phyloP scores from a whole-genome alignment of 2,113 vertebrate genomes.

The Antidorcas marsupialis region DNA sequence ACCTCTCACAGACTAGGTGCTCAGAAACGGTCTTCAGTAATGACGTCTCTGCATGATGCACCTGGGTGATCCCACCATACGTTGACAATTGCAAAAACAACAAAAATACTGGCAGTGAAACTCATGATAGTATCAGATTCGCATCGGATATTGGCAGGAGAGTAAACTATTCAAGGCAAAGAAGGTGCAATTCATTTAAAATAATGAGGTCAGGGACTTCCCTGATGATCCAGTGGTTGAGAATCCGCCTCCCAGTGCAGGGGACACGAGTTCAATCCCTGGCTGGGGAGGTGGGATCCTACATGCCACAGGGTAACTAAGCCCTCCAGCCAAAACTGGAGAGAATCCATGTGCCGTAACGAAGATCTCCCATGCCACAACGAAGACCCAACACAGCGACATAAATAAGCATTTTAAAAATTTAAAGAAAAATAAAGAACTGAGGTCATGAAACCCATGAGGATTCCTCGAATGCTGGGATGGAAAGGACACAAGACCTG shows the following conservation, averaged over 20 bases:
- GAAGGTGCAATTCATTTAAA: neutral
- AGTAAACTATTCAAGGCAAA: neutral
- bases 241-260: neutral
- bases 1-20: neutral
- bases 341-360: neutral
- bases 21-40: neutral
- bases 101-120: neutral
- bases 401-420: neutral
- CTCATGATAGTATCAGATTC: neutral
- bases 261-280: accelerated
- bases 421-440: neutral
- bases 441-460: too few species aligned
- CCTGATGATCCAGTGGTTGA: neutral
- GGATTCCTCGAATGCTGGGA: accelerated
- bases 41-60: accelerated
- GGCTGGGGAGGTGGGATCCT: neutral
- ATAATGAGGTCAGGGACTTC: neutral
- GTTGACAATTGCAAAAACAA: neutral
- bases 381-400: neutral
- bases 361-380: neutral
- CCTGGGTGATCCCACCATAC: neutral
- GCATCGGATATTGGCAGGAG: neutral
- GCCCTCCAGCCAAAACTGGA: neutral
- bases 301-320: neutral
- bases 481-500: neutral